Evolutionary conservation across 2,113 vertebrate genomes (phyloP).

Genomic region (Plecotus auritus): DNA sequence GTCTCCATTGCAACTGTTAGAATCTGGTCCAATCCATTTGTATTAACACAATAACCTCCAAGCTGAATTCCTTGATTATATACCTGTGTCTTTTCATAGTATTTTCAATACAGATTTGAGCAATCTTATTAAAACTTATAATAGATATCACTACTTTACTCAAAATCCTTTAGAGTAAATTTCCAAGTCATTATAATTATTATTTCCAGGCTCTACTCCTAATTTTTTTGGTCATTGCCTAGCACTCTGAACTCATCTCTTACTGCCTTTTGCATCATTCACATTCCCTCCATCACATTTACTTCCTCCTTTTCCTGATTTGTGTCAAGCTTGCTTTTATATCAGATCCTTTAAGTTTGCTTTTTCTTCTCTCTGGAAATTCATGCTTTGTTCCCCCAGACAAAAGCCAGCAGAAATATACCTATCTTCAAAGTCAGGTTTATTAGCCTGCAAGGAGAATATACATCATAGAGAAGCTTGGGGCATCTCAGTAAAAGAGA

Average conservation of each 20-base stretch:
- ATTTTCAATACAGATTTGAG: neutral
- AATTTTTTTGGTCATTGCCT: neutral
- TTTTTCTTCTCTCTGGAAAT: neutral
- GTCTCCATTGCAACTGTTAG: neutral
- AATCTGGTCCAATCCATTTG: neutral
- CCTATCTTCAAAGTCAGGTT: neutral
- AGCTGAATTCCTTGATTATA: neutral
- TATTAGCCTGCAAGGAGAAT: neutral
- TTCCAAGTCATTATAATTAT: neutral
- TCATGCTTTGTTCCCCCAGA: neutral
- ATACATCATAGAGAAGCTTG: rapidly evolving
- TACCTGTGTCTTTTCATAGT: neutral
- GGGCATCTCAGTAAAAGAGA: neutral
- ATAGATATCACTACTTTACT: neutral
- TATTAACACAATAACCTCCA: neutral
- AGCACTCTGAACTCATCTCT: neutral
- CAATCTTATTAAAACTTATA: neutral
- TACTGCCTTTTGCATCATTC: neutral
- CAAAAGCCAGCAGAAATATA: neutral
- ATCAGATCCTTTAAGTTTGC: neutral
- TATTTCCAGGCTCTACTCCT: neutral
- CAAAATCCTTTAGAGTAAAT: neutral
- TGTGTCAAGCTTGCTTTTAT: neutral
- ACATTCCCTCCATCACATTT: neutral
- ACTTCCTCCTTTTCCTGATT: neutral